Conservation (phyloP, 1,140 invertebrate species). For the Cataglyphis hispanica region DNA sequence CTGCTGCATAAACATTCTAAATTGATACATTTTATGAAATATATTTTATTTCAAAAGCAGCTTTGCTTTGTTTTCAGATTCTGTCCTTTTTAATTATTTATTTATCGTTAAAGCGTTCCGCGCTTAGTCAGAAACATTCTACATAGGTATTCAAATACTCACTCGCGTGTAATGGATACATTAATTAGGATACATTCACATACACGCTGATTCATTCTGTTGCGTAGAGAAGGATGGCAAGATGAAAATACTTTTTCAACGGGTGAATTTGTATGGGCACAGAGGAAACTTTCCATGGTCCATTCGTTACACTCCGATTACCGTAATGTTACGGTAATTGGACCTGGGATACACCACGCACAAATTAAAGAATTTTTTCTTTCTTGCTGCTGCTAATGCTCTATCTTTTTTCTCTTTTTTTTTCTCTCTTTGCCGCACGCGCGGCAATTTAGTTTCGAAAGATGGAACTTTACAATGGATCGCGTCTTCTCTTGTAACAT, state of each 20-base stretch:
- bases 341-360: background rate
- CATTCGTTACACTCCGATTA: conserved; percentile 35
- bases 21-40: conserved; percentile 16
- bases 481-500: conserved; percentile 35
- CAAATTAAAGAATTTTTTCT: conserved; percentile 54
- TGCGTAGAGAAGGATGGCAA: background rate
- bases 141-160: conserved; percentile 26
- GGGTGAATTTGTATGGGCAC: conserved; percentile 22
- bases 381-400: background rate
- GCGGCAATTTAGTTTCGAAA: conserved; percentile 64
- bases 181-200: background rate
- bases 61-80: conserved; percentile 7
- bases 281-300: conserved; percentile 3
- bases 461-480: conserved; percentile 53
- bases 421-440: conserved; percentile 2
- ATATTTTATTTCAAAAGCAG: background rate
- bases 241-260: conserved; percentile 23
- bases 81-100: conserved; percentile 53
- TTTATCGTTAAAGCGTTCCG: conserved; percentile 37
- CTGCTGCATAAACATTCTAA: background rate
- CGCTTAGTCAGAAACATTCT: background rate
- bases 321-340: conserved; percentile 30
- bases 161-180: background rate
- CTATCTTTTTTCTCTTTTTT: background rate
- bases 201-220: background rate